phyloP scores from a whole-genome alignment of 1,140 invertebrate species.

The Caenorhabditis tropicalis region DNA sequence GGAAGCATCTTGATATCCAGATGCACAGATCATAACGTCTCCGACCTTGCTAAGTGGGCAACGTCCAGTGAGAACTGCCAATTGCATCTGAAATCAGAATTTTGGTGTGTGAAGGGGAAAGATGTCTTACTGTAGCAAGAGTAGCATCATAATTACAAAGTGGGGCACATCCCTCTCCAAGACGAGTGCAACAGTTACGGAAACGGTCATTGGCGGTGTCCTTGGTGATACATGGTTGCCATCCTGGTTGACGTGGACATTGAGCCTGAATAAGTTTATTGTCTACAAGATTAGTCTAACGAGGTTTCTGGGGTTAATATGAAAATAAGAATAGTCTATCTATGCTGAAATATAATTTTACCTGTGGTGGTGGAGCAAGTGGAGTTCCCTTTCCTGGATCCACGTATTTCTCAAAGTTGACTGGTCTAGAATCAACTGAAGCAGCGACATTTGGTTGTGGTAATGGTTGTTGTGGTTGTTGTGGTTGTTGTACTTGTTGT shows the following conservation, averaged over 20 bases:
- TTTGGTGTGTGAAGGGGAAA: neutral
- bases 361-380: slow-evolving; percentile 48
- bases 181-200: slow-evolving; percentile 65
- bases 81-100: slow-evolving; percentile 63
- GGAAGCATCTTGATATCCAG: slow-evolving; percentile 70
- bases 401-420: slow-evolving; percentile 37
- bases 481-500: neutral
- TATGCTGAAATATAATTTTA: too few species aligned
- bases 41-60: slow-evolving; percentile 70
- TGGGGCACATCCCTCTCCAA: slow-evolving; percentile 68
- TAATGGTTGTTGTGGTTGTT: slow-evolving; percentile 55
- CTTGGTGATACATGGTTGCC: slow-evolving; percentile 70
- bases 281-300: neutral
- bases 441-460: slow-evolving; percentile 42
- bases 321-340: too few species aligned
- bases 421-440: slow-evolving; percentile 39
- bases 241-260: slow-evolving; percentile 63
- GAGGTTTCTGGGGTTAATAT: too few species aligned
- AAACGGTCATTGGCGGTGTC: slow-evolving; percentile 70
- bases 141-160: slow-evolving; percentile 69
- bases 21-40: slow-evolving; percentile 71
- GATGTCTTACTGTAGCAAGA: slow-evolving; percentile 68
- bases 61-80: slow-evolving; percentile 71
- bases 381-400: slow-evolving; percentile 46
- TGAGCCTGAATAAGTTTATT: slow-evolving; percentile 20